Base-by-base conservation (phyloP, 2,888 invertebrate species). In the Orthosia cruda region DNA sequence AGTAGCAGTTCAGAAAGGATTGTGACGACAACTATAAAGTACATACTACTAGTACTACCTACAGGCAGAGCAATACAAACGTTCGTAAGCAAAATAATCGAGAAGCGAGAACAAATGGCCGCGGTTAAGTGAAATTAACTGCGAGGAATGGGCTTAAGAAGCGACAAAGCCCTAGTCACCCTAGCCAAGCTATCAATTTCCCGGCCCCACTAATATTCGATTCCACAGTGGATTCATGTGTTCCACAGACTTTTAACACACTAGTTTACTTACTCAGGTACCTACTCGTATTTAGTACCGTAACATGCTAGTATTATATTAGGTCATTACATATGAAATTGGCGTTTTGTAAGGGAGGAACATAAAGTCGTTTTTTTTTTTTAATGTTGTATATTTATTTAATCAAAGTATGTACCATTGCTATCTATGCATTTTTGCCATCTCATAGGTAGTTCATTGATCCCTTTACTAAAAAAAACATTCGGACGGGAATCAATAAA, bases 101-200 rank as follows among this genome's bases (percentile, higher is more conserved):
- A 89, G 86, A 83, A 84, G 83, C 83, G 85, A 88, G 88, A 90
- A 91, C 91, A 89, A 92, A 92, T 91, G 91, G 91, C 89, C 88
- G 85, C 81, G 86, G 88, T 87, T 92, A 93, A 94, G 91, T 93
- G 93, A 94, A 93, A 94, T 93, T 93, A 94, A 93, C 91, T 92
- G 91, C 90, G 85, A 86, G 88, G 83, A 90, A 90, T 89, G 87
- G 90, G 88, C 89, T 90, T 89, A 87, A 88, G 90, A 87, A 87
- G 86, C 87, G 86, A 89, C 88, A 89, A 81, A 89, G 89, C 88
- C 89, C 80, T n/a, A n/a, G n/a, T n/a, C n/a, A n/a, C n/a, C n/a
- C n/a, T 89, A 89, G 88, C 85, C 87, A 87, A 79, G 87, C 90
- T 88, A 93, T 93, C 89, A 91, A 93, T 93, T 92, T 91, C 87